phyloP scores from a whole-genome alignment of 92 coral and sea anemone genomes.

The Actinernus sp. region DNA sequence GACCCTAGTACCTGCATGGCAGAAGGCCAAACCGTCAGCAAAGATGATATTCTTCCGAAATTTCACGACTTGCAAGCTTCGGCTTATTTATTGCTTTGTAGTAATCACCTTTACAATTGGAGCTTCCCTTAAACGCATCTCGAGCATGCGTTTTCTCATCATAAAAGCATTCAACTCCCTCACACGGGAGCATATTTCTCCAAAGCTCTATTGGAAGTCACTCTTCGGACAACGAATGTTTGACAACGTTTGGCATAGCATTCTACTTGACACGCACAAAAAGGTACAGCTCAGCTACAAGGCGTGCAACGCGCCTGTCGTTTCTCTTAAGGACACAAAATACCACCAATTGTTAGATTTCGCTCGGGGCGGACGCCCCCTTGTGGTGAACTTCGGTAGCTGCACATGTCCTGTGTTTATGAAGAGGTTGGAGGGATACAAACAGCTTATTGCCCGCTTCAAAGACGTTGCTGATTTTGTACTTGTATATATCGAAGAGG shows the following conservation, averaged over 20 bases:
- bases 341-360: conserved; percentile 54
- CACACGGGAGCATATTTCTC: conserved; percentile 19
- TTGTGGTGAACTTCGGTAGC: conserved; percentile 70
- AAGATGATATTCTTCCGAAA: background rate
- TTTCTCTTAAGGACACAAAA: conserved; percentile 46
- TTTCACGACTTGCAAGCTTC: background rate
- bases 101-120: conserved; percentile 1
- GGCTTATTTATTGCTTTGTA: background rate
- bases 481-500: conserved; percentile 69
- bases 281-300: conserved; percentile 25
- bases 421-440: conserved; percentile 42
- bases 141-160: conserved; percentile 8
- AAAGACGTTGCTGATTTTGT: conserved; percentile 63
- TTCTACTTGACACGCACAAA: conserved; percentile 55
- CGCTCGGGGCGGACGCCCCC: conserved; percentile 46
- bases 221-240: conserved; percentile 64
- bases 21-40: background rate
- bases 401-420: conserved; percentile 63
- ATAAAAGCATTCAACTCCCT: conserved; percentile 20
- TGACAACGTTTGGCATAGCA: conserved; percentile 45
- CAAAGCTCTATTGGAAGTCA: conserved; percentile 48
- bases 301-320: conserved; percentile 64
- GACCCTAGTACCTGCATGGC: no score
- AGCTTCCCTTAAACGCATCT: conserved; percentile 13
- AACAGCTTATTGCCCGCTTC: conserved; percentile 29